Evolutionary conservation across 1,140 invertebrate species (phyloP), one percentile per base, ranked within the genome.

Genomic region (Drosophila rufa): DNA sequence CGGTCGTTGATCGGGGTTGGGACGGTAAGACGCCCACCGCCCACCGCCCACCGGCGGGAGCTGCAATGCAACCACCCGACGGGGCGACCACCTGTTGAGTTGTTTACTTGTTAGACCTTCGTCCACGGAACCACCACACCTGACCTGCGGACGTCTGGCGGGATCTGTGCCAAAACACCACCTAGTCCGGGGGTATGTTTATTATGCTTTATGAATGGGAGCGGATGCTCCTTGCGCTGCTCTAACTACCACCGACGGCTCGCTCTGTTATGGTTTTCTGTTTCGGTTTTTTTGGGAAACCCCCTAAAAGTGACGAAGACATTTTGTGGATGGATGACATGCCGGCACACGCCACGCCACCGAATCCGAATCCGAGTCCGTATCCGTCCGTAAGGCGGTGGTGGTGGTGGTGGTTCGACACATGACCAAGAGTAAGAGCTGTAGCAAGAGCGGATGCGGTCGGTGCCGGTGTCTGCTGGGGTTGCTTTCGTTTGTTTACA

Each of bases 251-350:
- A 91, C 85, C 86, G 69, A 50, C 36, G 58, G 60, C 45, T 61
- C 64, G 83, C 82, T 90, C 82, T 89, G 85, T 89, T 90, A 85
- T 90, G 85, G 75, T 85, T 71, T 86, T 68, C 45, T 30, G 15
- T 75, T 73, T 46, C 57, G n/a, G 68, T 64, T 74, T 80, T 58
- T 81, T 79, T 70, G 61, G 85, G 82, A 82, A 90, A 90, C 79
- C 82, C 86, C 85, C 86, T 82, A 85, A 90, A 90, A 77, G 65
- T 90, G 85, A 85, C 86, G 86, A 91, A 90, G 85, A 90, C 82
- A 76, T 91, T 81, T 62, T 79, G 75, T 82, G 85, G 81, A 90
- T 84, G 84, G 84, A 89, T 91, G 86, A 91, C 86, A 90, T 91
- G 86, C 85, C 85, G 86, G 86, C 86, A 91, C 82, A 85, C 75